Evolutionary conservation across 2,797 vertebrate genomes (phyloP), one percentile per base, ranked within the genome.

Genomic region (Macroramphosus scolopax): DNA sequence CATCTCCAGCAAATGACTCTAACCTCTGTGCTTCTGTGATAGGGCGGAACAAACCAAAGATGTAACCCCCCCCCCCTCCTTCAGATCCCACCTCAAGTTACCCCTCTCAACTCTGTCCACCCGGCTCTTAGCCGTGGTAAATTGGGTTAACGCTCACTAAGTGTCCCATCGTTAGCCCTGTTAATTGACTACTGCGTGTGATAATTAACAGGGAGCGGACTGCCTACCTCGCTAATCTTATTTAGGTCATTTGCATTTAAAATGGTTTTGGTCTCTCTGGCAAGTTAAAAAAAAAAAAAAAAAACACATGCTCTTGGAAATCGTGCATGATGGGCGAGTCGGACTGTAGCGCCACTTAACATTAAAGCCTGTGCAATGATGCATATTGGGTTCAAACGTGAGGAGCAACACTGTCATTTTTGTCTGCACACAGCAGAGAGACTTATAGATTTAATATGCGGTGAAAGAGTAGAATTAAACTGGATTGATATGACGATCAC

Each of bases 181-280:
- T 87, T 87, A 89, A 87, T 87, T 89, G 82, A 89, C 85, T 86
- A 88, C 72, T 77, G 84, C 80, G 78, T 86, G 62, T 51, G 82
- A 86, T 89, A 89, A 89, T 89, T 85, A 89, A 89, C 85, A 87
- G 82, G 79, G 71, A 87, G 80, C 57, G 68, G 77, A 77, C 80
- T 73, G 73, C 78, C 85, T 78, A 81, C 75, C 81, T 83, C 67
- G 67, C 82, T 87, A 85, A 89, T 87, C 83, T 83, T 84, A 86
- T 89, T 87, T 87, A 76, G 83, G 84, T 87, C 81, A 89, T 87
- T 89, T 86, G 85, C 87, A 87, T 87, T 87, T 88, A 85, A 88
- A 88, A 88, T 75, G 84, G 72, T 87, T 87, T 85, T 65, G 61
- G 67, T 78, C 73, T 83, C 80, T 56, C 53, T 81, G 77, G 68